phyloP scores from a whole-genome alignment of 2,888 invertebrate genomes.

The Drosophila imparisetae region DNA sequence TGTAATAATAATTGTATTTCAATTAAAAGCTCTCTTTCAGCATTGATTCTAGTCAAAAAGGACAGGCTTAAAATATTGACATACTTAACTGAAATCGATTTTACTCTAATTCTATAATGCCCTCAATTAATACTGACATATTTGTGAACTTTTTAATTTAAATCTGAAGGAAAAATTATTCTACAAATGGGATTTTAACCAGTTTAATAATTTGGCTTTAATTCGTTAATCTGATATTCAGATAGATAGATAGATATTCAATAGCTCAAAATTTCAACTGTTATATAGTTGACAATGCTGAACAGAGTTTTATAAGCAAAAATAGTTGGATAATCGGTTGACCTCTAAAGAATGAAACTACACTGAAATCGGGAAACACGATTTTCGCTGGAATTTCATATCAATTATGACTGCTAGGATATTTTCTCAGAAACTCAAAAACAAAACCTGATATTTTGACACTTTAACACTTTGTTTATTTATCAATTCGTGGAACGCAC shows the following conservation, averaged over 20 bases:
- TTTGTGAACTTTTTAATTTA: not conserved
- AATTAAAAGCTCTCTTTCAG: not conserved
- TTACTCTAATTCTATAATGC: not conserved
- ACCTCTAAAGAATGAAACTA: not conserved
- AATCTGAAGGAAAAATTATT: not conserved
- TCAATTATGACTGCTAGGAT: not conserved
- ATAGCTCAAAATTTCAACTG: not conserved
- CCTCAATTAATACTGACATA: not conserved
- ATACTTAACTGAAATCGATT: not conserved
- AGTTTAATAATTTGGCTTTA: not conserved
- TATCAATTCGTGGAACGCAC: not conserved
- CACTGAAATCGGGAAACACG: not conserved
- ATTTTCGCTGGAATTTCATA: not conserved
- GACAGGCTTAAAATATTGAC: not conserved
- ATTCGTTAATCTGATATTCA: not conserved
- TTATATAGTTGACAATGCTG: not conserved
- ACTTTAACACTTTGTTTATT: not conserved
- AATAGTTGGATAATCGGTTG: not conserved
- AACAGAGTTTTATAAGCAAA: not conserved
- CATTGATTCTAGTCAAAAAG: not conserved
- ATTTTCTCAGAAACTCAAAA: not conserved
- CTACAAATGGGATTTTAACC: not conserved
- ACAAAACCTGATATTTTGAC: not conserved
- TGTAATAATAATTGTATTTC: not conserved
- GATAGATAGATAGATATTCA: too few species aligned